Base-by-base conservation (phyloP, 1,140 invertebrate species). In the Penaeus indicus region DNA sequence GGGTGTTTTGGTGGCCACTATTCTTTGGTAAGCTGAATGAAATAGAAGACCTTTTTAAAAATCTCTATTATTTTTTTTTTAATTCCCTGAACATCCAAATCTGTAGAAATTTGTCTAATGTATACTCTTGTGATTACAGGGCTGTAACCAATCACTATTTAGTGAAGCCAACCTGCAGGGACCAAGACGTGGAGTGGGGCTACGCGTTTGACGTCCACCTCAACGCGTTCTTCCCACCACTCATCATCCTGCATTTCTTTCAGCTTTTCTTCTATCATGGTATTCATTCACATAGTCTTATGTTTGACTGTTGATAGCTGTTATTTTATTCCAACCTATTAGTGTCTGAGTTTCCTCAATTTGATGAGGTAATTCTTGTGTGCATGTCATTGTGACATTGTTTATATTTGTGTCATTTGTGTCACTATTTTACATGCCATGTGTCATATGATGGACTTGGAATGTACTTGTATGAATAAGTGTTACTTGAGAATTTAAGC, bases 141-240 rank as follows among this genome's bases (percentile, higher is more conserved):
- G 96, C 96, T 92, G 90, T 98, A 42, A 95, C 95, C 77, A 99
- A 99, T 93, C 95, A 95, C 91, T 99, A 98, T 93, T 94, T 99
- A 91, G 93, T 96, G 79, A 95, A 95, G 91, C 95, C 96, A 92
- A 92, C 92, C 80, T 95, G 95, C 61, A 94, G 96, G 67, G 97
- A 98, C 81, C 92, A 94, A 90, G 95, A 95, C 93, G 98, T 99
- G 81, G 99, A 99, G 93, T 99, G 99, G 99, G 99, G 97, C 3
- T 99, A 99, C 93, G 96, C 97, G 54, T 99, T 99, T 94, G 99
- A 99, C 93, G 97, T 99, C 67, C 99, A 99, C 94, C 94, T 99
- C 87, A 99, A 99, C 94, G 98, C 99, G 13, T 98, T 98, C 93
- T 99, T 99, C 93, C 98, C 99, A 84, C 95, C 98, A 7, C 94